A percentile compares a stretch with the other conserved stretches of the same genome.
These are phyloP conservation scores for Drosophila nebulosa DNA, from an alignment of 1,140 invertebrate species.

Conservation along the genomic window DNA sequence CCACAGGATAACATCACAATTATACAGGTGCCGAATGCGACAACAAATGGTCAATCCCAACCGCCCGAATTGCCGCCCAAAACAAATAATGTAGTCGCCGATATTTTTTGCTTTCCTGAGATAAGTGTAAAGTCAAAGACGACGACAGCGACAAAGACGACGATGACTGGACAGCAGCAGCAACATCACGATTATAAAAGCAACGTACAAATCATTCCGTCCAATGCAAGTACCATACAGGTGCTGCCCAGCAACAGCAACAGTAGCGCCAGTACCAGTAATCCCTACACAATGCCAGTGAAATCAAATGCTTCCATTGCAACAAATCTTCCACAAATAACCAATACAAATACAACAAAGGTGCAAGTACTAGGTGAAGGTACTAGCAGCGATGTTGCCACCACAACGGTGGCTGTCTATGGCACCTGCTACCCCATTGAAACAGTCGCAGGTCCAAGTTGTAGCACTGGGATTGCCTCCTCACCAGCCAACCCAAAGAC, in stretches of 20 bases:
- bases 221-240: constrained; percentile 56
- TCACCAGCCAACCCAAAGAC: constrained; percentile 38
- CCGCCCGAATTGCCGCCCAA: constrained; percentile 64
- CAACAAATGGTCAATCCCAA: constrained; percentile 29
- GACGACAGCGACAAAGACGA: neutral
- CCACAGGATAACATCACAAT: constrained; percentile 73
- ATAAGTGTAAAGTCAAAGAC: constrained; percentile 39
- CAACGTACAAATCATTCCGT: constrained; percentile 81
- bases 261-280: constrained; percentile 21
- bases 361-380: constrained; percentile 63
- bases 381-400: constrained; percentile 5
- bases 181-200: constrained; percentile 71
- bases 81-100: constrained; percentile 35
- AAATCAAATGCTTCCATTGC: constrained; percentile 43
- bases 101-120: constrained; percentile 77
- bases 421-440: constrained; percentile 67
- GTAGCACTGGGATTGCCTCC: constrained; percentile 1
- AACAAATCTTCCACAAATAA: constrained; percentile 8
- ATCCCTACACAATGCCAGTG: constrained; percentile 59
- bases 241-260: constrained; percentile 22
- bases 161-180: constrained; percentile 14
- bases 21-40: constrained; percentile 72
- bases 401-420: constrained; percentile 65
- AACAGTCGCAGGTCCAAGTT: neutral
- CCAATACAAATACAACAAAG: constrained; percentile 55